Conservation (phyloP, 2,797 vertebrate genomes). For the Platyrinchus mystaceus region DNA sequence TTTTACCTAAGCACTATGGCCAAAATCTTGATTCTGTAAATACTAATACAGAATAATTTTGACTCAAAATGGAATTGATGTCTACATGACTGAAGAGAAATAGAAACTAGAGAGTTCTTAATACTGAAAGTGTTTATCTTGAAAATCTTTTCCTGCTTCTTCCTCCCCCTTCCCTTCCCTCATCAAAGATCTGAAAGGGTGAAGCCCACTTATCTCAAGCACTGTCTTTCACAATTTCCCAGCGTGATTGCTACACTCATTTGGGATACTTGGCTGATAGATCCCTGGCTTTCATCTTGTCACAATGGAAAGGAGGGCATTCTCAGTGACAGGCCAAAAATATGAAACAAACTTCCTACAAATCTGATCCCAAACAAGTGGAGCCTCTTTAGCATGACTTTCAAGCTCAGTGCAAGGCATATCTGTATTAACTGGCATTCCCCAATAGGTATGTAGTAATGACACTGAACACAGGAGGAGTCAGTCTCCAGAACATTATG, state of each 20-base stretch:
- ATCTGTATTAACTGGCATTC: not conserved
- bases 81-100: not conserved
- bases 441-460: slow-evolving; percentile 32
- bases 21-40: not conserved
- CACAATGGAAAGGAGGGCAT: slow-evolving; percentile 30
- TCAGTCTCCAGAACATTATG: slow-evolving; percentile 20
- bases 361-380: slow-evolving; percentile 20
- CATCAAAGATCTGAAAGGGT: slow-evolving; percentile 41
- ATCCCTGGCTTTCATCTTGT: slow-evolving; percentile 49
- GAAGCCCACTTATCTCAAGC: slow-evolving; percentile 51
- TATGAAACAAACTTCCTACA: slow-evolving; percentile 40
- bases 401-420: slow-evolving; percentile 15
- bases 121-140: not conserved
- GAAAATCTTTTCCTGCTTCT: not conserved
- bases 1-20: not conserved
- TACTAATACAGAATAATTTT: not conserved
- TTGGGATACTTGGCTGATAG: slow-evolving; percentile 50
- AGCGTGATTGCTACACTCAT: slow-evolving; percentile 41
- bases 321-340: not conserved
- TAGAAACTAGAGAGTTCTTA: not conserved
- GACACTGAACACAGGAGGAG: slow-evolving; percentile 25
- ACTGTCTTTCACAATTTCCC: slow-evolving; percentile 37
- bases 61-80: not conserved
- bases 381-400: slow-evolving; percentile 14
- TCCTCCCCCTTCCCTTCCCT: not conserved